Evolutionary conservation across 2,113 vertebrate genomes (phyloP), one percentile per base, ranked within the genome.

Genomic region (Tupaia tana): DNA sequence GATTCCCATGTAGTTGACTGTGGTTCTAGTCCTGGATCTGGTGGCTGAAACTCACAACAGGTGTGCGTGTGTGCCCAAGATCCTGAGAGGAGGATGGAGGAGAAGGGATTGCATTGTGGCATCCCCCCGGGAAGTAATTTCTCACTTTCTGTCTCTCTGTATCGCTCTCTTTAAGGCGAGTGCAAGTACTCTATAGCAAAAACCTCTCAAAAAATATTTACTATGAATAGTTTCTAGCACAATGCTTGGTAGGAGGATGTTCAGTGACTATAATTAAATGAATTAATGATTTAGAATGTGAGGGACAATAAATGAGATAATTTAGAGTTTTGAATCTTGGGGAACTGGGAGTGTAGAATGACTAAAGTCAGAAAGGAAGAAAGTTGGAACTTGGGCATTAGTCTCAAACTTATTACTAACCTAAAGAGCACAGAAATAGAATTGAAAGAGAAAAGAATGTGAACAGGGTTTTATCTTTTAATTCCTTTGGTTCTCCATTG

Each of bases 381-480:
- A 85, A 69, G 14, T 66, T 66, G 86, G 54, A 87, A 73, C 15
- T 34, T 74, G 52, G 34, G 14, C 15, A 90, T 80, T 93, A 14
- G 29, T 81, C 90, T 86, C 61, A 87, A 67, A 93, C 9, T 91
- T n/a, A 2, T 56, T 52, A 74, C 86, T 86, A 91, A 59, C 43
- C 7, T 61, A 80, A 94, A 63, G 1, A 2, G 15, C 69, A 2
- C 11, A 90, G 56, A 94, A 92, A 82, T 31, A 90, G 8, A 83
- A 81, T 74, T 87, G 69, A 77, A 90, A 63, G n/a, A 61, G 83
- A 96, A 75, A 29, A 19, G 80, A 63, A 91, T n/a, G 1, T 19
- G 64, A 75, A 15, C 34, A 86, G 18, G 34, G 5, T 64, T 90
- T 95, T 89, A 8, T 88, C 7, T 67, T 82, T 79, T 58, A 61